A percentile compares a stretch with the other conserved stretches of the same genome.
These are phyloP conservation scores for Piaya cayana DNA, from an alignment of 2,113 vertebrate genomes.

Conservation along the genomic window DNA sequence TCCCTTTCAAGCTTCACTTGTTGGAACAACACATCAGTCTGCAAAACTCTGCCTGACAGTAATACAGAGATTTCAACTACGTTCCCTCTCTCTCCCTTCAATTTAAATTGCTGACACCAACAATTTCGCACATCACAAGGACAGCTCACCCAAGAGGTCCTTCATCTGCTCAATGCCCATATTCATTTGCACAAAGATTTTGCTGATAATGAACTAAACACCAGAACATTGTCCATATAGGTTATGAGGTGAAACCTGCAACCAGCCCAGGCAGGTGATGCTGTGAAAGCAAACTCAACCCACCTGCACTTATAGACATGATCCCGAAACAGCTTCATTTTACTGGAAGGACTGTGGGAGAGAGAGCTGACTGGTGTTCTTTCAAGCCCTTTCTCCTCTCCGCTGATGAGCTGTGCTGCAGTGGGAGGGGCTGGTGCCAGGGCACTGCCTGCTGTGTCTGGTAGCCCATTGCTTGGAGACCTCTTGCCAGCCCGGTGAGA, in stretches of 20 bases:
- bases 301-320: constrained; percentile 83
- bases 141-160: not conserved
- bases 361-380: not conserved
- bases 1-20: not conserved
- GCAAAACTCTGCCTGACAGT: not conserved
- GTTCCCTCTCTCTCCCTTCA: not conserved
- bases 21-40: not conserved
- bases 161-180: rapidly evolving
- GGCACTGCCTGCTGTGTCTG: not conserved
- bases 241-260: not conserved
- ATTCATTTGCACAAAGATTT: not conserved
- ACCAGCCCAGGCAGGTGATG: not conserved
- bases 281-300: not conserved
- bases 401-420: not conserved
- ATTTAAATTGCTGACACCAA: not conserved
- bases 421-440: not conserved
- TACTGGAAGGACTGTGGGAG: constrained; percentile 16
- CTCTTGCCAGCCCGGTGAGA: constrained; percentile 11
- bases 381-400: not conserved
- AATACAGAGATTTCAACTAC: not conserved
- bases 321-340: constrained; percentile 76
- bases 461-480: not conserved
- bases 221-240: not conserved
- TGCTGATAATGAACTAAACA: not conserved
- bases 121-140: not conserved